A percentile compares a stretch with the other conserved stretches of the same genome.
These are phyloP conservation scores for Tortrix viridana DNA, from an alignment of 2,888 invertebrate genomes.

Conservation along the genomic window DNA sequence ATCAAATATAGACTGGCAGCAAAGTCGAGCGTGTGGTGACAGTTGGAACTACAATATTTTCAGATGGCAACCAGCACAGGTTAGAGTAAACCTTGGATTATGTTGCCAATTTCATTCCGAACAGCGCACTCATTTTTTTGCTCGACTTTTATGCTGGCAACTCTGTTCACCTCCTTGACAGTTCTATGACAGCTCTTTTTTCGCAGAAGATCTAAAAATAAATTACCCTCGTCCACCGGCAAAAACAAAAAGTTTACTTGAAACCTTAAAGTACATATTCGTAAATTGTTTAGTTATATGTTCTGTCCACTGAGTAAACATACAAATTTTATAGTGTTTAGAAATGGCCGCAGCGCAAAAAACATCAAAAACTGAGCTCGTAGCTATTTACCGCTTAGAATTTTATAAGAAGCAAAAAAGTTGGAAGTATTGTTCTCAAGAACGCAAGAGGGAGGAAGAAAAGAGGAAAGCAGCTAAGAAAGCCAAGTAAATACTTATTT, in stretches of 20 bases:
- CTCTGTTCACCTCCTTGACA: neutral
- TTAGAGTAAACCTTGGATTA: too few species aligned
- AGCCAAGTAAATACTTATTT: conserved; percentile 38
- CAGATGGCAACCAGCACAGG: too few species aligned
- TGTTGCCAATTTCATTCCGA: too few species aligned
- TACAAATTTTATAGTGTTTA: neutral
- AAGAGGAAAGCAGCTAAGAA: conserved; percentile 39
- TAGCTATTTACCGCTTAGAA: conserved; percentile 60
- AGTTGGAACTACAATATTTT: too few species aligned
- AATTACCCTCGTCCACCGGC: conserved; percentile 17
- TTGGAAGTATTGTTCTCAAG: conserved; percentile 54
- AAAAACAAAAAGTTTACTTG: conserved; percentile 19
- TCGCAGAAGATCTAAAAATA: neutral
- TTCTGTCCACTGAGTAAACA: neutral
- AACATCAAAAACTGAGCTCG: conserved; percentile 47
- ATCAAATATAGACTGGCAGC: too few species aligned
- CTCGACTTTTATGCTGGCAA: neutral
- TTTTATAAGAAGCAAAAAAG: conserved; percentile 65
- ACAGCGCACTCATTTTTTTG: too few species aligned
- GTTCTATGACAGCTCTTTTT: neutral
- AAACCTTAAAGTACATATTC: neutral
- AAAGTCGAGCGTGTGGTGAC: too few species aligned
- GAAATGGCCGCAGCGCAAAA: conserved; percentile 25
- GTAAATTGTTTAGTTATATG: conserved; percentile 1
- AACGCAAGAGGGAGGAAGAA: conserved; percentile 38